phyloP scores from a whole-genome alignment of 2,888 invertebrate genomes.

The Orchesella flavescens region DNA sequence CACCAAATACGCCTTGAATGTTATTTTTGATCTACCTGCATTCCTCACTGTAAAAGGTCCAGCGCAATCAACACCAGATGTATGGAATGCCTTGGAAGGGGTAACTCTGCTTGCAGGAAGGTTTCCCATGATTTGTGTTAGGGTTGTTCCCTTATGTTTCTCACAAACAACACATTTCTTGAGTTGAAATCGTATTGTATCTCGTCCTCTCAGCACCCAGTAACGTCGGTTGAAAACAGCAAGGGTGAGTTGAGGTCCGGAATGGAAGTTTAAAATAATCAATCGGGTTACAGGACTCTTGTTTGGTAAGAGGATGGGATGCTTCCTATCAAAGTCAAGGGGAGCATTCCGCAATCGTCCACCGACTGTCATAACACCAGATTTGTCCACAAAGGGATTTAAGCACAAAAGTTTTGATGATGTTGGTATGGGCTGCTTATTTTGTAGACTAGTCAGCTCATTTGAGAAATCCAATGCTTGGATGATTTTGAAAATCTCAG shows the following conservation, averaged over 20 bases:
- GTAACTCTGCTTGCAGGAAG: conserved; percentile 70
- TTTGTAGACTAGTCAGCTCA: conserved; percentile 71
- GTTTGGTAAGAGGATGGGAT: conserved; percentile 66
- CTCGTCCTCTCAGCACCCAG: conserved; percentile 56
- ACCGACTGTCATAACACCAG: conserved; percentile 63
- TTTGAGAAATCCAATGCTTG: too few species aligned
- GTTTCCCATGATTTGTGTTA: conserved; percentile 72
- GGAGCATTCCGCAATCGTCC: conserved; percentile 57
- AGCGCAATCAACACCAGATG: conserved; percentile 55
- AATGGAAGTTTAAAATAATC: conserved; percentile 62
- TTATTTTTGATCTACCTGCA: neutral
- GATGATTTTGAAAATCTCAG: conserved; percentile 50
- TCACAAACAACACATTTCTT: conserved; percentile 66
- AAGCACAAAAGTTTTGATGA: conserved; percentile 30
- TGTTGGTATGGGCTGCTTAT: conserved; percentile 54
- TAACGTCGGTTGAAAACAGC: conserved; percentile 34
- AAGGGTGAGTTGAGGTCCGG: conserved; percentile 40
- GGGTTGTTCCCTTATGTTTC: conserved; percentile 18
- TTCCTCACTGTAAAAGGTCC: conserved; percentile 23
- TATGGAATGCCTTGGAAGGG: conserved; percentile 69
- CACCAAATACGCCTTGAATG: neutral
- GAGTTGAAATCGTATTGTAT: conserved; percentile 29
- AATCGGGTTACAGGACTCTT: conserved; percentile 46
- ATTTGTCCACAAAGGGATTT: conserved; percentile 63
- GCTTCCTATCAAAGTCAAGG: conserved; percentile 46